A percentile compares a stretch with the other conserved stretches of the same genome.
These are phyloP conservation scores for Merops nubicus DNA, from an alignment of 2,113 vertebrate genomes.

Conservation along the genomic window DNA sequence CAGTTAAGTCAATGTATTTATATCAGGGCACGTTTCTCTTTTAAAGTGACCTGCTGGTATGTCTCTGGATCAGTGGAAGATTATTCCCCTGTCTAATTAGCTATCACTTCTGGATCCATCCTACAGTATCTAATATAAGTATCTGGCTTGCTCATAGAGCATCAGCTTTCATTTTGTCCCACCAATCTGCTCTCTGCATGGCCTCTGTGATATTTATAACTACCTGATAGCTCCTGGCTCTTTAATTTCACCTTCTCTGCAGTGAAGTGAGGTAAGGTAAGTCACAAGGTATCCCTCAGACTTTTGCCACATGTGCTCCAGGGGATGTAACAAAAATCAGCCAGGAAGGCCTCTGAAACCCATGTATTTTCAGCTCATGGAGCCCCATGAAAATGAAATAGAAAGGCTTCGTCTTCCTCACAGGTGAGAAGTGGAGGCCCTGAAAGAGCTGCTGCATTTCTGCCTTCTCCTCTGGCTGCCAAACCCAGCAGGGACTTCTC, in stretches of 20 bases:
- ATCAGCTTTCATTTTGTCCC: neutral
- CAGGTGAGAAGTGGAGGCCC: neutral
- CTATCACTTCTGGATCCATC: neutral
- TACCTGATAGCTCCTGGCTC: neutral
- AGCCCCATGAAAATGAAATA: neutral
- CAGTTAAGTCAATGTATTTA: conserved; percentile 11
- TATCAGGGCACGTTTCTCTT: neutral
- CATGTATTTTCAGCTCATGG: neutral
- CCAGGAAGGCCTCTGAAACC: neutral
- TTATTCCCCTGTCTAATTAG: conserved; percentile 29
- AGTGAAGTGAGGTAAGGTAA: neutral
- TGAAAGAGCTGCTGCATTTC: neutral
- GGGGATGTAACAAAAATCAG: neutral
- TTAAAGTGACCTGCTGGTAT: conserved; percentile 1
- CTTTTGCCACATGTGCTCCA: neutral
- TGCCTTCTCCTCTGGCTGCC: neutral
- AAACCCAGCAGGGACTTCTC: neutral
- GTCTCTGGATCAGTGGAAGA: conserved; percentile 24
- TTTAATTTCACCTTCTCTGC: neutral
- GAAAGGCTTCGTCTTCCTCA: neutral
- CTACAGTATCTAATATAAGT: neutral
- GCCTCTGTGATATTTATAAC: neutral
- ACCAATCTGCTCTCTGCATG: neutral
- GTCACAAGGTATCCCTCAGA: neutral
- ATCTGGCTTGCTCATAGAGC: neutral